Percentiles rank a stretch among this genome's conserved stretches.
phyloP scores from a whole-genome alignment of 1,140 invertebrate species.

The Coenobita brevimanus region DNA sequence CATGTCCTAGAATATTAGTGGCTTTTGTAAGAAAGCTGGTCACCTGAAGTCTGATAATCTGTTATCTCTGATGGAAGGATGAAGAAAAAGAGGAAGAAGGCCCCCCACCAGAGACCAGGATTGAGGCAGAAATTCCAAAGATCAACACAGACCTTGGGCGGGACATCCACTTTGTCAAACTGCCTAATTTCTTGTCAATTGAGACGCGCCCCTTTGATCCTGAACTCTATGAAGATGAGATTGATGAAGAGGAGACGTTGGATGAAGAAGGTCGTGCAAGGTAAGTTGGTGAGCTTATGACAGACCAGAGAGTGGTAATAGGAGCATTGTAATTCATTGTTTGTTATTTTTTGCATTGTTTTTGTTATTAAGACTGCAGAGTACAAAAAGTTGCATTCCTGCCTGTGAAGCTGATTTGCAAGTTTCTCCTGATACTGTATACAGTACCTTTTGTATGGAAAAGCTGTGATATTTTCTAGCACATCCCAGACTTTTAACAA shows the following conservation, averaged over 20 bases:
- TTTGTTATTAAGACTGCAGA: no score
- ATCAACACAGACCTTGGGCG: constrained; percentile 91
- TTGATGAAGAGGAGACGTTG: constrained; percentile 97
- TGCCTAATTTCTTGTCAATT: constrained; percentile 94
- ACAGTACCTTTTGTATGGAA: no score
- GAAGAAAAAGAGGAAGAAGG: constrained; percentile 61
- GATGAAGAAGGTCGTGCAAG: constrained; percentile 98
- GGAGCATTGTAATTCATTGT: no score
- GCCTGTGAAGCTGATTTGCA: no score
- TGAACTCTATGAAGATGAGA: constrained; percentile 97
- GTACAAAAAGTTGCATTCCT: no score
- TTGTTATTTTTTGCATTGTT: no score
- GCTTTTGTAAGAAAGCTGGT: background rate
- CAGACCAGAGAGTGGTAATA: no score
- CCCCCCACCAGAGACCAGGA: constrained; percentile 85
- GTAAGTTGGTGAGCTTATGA: constrained; percentile 71
- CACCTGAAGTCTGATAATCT: background rate
- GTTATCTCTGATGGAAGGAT: constrained; percentile 19
- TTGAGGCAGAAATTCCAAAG: constrained; percentile 97
- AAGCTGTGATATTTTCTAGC: no score
- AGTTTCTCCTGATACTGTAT: no score
- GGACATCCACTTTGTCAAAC: constrained; percentile 94
- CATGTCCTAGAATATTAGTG: no score
- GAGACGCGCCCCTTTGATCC: constrained; percentile 95
- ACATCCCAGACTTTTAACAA: no score